A percentile compares a stretch with the other conserved stretches of the same genome.
These are phyloP conservation scores for Semotilus atromaculatus DNA, from an alignment of 2,797 vertebrate genomes.

Conservation along the genomic window DNA sequence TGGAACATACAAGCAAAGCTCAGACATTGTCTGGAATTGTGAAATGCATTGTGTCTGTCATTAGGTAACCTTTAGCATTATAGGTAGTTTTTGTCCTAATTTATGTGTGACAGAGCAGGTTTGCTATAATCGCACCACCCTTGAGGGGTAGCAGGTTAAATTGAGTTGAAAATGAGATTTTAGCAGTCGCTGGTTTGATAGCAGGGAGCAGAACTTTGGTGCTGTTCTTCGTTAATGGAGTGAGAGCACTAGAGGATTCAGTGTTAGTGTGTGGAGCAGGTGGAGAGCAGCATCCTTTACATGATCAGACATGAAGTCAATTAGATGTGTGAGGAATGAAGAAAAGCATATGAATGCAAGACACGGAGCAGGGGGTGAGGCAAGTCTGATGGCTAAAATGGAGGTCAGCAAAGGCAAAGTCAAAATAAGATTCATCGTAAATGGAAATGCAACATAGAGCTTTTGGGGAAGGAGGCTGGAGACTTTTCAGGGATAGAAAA, in stretches of 20 bases:
- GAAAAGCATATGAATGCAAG: slow-evolving; percentile 61
- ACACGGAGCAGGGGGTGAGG: slow-evolving; percentile 55
- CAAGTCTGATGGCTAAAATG: slow-evolving; percentile 55
- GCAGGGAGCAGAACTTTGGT: slow-evolving; percentile 79
- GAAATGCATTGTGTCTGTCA: slow-evolving; percentile 28
- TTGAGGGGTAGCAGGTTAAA: slow-evolving; percentile 81
- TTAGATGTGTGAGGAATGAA: slow-evolving; percentile 78
- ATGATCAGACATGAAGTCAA: slow-evolving; percentile 86
- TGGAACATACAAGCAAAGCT: not conserved
- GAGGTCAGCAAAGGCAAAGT: slow-evolving; percentile 55
- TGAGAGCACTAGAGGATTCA: slow-evolving; percentile 84
- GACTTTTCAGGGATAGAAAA: slow-evolving; percentile 19
- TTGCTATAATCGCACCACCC: slow-evolving; percentile 62
- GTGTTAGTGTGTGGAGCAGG: slow-evolving; percentile 81
- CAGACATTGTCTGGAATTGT: slow-evolving; percentile 3
- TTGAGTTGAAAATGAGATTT: slow-evolving; percentile 87
- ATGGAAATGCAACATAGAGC: slow-evolving; percentile 49
- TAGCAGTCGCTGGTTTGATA: slow-evolving; percentile 82
- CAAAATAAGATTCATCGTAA: slow-evolving; percentile 50
- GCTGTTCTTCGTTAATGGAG: slow-evolving; percentile 85
- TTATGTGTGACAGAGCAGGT: slow-evolving; percentile 51
- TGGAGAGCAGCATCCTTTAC: slow-evolving; percentile 78
- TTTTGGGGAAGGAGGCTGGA: not conserved
- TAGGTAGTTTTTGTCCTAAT: slow-evolving; percentile 49
- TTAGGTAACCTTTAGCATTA: slow-evolving; percentile 32